phyloP scores from a whole-genome alignment of 2,888 invertebrate genomes.

The Cerceris rybyensis region DNA sequence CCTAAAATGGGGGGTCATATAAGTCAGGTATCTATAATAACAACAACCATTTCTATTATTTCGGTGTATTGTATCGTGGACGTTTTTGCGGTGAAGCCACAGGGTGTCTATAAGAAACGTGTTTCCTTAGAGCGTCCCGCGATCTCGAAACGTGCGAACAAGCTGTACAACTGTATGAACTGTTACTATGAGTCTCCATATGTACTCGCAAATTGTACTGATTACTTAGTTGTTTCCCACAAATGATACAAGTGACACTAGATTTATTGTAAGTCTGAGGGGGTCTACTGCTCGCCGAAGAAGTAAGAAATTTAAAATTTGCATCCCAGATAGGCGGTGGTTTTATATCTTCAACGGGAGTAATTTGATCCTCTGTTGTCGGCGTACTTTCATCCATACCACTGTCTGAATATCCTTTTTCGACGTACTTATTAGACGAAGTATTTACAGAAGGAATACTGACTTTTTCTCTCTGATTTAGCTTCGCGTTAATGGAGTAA shows the following conservation, averaged over 20 bases:
- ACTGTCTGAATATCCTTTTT: conserved; percentile 58
- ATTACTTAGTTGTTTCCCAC: conserved; percentile 94
- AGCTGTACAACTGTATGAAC: conserved; percentile 92
- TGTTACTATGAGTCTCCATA: conserved; percentile 95
- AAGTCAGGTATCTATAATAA: conserved; percentile 50
- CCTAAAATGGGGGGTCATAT: conserved; percentile 39
- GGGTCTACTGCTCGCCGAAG: conserved; percentile 66
- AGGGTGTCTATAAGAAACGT: conserved; percentile 93
- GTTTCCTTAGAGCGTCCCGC: conserved; percentile 93
- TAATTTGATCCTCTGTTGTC: conserved; percentile 65
- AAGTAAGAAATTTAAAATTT: conserved; percentile 73
- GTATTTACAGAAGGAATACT: conserved; percentile 55
- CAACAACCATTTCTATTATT: conserved; percentile 67
- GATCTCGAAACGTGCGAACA: conserved; percentile 94
- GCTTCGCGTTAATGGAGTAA: conserved; percentile 80
- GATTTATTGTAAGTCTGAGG: conserved; percentile 78
- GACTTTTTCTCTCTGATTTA: conserved; percentile 77
- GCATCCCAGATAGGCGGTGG: conserved; percentile 72
- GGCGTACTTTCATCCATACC: conserved; percentile 58
- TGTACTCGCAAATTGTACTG: conserved; percentile 95
- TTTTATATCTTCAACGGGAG: conserved; percentile 74
- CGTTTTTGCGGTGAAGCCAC: conserved; percentile 83
- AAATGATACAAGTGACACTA: conserved; percentile 89
- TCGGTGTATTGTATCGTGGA: conserved; percentile 75
- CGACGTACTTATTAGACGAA: conserved; percentile 62